Conservation (phyloP, 2,888 invertebrate genomes). For the Platycnemis pennipes region DNA sequence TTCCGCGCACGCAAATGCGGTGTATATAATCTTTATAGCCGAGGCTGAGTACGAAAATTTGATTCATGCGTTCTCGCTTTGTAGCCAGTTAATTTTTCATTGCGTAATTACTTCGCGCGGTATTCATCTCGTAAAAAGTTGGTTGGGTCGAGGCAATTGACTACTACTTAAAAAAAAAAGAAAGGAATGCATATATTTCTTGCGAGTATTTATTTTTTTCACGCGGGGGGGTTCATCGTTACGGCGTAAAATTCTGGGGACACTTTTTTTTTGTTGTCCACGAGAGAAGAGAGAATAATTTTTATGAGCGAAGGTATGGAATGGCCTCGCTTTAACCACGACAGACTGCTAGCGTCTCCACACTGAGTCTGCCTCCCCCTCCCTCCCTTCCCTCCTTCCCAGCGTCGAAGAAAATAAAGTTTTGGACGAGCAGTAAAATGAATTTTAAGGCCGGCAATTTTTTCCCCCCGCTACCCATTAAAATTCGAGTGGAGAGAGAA, state of each 20-base stretch:
- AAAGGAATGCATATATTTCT: neutral
- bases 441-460: neutral
- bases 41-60: neutral
- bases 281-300: neutral
- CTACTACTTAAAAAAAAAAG: neutral
- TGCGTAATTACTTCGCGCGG: neutral
- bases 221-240: neutral
- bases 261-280: neutral
- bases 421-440: neutral
- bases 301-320: neutral
- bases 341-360: neutral
- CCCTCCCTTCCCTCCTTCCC: neutral
- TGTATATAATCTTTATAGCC: neutral
- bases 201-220: neutral
- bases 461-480: neutral
- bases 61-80: slow-evolving; percentile 24
- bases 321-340: neutral
- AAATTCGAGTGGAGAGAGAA: neutral
- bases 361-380: no score
- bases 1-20: neutral
- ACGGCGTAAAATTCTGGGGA: neutral
- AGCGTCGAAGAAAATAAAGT: neutral
- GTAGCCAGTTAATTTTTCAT: slow-evolving; percentile 28
- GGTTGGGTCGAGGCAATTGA: neutral
- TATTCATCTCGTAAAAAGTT: neutral